Evolutionary conservation across 1,140 invertebrate genomes (phyloP).

Genomic region (Helicoverpa armigera): DNA sequence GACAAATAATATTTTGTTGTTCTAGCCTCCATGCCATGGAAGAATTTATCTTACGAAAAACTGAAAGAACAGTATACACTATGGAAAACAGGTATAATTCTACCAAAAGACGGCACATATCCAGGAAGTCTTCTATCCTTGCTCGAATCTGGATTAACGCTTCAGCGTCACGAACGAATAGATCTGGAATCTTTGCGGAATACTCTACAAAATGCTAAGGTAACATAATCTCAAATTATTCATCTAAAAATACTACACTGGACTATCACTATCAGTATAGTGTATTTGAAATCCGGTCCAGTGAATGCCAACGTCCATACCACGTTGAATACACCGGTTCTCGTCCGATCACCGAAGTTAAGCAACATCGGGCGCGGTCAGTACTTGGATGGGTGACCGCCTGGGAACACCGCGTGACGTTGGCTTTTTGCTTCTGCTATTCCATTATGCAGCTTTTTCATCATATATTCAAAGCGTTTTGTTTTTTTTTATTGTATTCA

Average conservation of each 20-base stretch:
- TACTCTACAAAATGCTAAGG: slow-evolving; percentile 68
- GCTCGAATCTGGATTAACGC: slow-evolving; percentile 63
- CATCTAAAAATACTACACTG: too few relatives aligned
- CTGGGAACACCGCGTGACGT: slow-evolving; percentile 55
- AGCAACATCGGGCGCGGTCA: slow-evolving; percentile 61
- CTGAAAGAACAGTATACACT: slow-evolving; percentile 73
- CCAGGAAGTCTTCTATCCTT: slow-evolving; percentile 70
- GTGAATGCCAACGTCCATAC: slow-evolving; percentile 55
- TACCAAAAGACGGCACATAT: slow-evolving; percentile 74
- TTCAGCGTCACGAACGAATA: slow-evolving; percentile 57
- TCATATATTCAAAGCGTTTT: background rate
- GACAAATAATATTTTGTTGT: too few relatives aligned
- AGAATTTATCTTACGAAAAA: slow-evolving; percentile 69
- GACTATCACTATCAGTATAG: too few relatives aligned
- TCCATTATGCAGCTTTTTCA: slow-evolving; percentile 18
- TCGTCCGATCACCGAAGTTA: slow-evolving; percentile 64
- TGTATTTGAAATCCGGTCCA: too few relatives aligned
- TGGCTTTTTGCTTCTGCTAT: slow-evolving; percentile 43
- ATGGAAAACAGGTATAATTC: slow-evolving; percentile 67
- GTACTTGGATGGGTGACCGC: slow-evolving; percentile 62
- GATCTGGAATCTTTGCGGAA: slow-evolving; percentile 62
- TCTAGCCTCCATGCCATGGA: slow-evolving; percentile 79
- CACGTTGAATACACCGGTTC: slow-evolving; percentile 62
- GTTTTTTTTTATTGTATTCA: background rate
- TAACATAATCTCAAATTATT: slow-evolving; percentile 38